These are phyloP conservation scores for Prosapia bicincta DNA, from an alignment of 2,888 invertebrate species.

Conservation along the genomic window DNA sequence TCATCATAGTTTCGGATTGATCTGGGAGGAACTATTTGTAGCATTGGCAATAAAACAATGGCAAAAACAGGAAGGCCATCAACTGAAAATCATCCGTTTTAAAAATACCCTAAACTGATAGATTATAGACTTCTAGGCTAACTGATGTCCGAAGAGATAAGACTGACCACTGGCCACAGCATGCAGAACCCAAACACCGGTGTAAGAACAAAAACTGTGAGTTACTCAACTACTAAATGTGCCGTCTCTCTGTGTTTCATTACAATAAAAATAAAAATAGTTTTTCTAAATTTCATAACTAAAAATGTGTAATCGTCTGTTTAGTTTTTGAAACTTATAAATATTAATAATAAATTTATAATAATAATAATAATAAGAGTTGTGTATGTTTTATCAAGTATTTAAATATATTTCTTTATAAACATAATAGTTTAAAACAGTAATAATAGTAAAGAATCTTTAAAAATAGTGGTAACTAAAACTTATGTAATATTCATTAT, in stretches of 20 bases:
- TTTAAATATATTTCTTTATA: too few relatives aligned
- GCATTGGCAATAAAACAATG: neutral
- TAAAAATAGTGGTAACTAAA: too few relatives aligned
- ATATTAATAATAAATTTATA: too few relatives aligned
- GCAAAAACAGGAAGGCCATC: conserved; percentile 16
- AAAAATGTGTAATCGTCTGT: neutral
- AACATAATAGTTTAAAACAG: too few relatives aligned
- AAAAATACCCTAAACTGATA: neutral
- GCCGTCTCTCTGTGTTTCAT: neutral
- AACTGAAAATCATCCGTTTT: neutral
- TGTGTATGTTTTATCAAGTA: too few relatives aligned
- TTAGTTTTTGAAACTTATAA: neutral
- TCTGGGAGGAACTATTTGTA: conserved; percentile 6
- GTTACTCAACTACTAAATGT: conserved; percentile 5
- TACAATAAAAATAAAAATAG: conserved; percentile 18
- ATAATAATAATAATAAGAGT: too few relatives aligned
- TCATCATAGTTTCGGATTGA: conserved; percentile 1
- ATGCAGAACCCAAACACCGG: neutral
- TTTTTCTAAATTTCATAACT: conserved; percentile 1
- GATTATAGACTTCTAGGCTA: neutral
- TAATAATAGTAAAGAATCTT: too few relatives aligned
- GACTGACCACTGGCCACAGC: conserved; percentile 9
- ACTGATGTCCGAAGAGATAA: conserved; percentile 14
- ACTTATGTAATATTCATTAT: too few relatives aligned
- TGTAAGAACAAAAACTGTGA: conserved; percentile 9